Percentiles rank a stretch among this genome's conserved stretches.
Evolutionary conservation across 2,113 vertebrate species (phyloP).

Genomic region (Galbula dea): DNA sequence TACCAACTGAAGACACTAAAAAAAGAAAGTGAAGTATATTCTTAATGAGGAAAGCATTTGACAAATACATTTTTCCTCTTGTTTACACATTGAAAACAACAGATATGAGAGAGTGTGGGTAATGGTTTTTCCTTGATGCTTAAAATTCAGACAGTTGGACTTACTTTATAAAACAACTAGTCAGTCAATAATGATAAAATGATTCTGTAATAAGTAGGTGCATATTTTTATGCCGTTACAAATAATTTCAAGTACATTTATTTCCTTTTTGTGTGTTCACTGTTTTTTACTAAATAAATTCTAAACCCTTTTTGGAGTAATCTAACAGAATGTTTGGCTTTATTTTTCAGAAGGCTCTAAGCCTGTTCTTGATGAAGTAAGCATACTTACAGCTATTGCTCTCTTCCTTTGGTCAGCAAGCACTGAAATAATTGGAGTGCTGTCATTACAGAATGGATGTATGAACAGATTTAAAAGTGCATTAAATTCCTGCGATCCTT

Average conservation of each 20-base stretch:
- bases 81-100: background rate
- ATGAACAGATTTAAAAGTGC: constrained; percentile 89
- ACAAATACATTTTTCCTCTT: background rate
- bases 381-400: constrained; percentile 90
- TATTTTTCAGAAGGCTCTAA: constrained; percentile 79
- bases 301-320: background rate
- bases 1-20: background rate
- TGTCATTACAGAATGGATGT: constrained; percentile 90
- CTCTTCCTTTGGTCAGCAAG: constrained; percentile 93
- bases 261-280: background rate
- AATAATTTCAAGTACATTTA: background rate
- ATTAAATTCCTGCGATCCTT: constrained; percentile 90
- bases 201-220: background rate
- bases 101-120: background rate
- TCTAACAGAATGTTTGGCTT: background rate
- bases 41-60: background rate
- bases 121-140: background rate
- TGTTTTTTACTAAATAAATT: background rate
- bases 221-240: background rate
- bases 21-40: background rate
- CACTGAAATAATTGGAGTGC: constrained; percentile 89
- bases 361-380: constrained; percentile 87
- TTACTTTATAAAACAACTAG: background rate
- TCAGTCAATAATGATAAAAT: background rate
- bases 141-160: background rate